Base-by-base conservation (phyloP, 2,888 invertebrate species). In the Meloe dianella region DNA sequence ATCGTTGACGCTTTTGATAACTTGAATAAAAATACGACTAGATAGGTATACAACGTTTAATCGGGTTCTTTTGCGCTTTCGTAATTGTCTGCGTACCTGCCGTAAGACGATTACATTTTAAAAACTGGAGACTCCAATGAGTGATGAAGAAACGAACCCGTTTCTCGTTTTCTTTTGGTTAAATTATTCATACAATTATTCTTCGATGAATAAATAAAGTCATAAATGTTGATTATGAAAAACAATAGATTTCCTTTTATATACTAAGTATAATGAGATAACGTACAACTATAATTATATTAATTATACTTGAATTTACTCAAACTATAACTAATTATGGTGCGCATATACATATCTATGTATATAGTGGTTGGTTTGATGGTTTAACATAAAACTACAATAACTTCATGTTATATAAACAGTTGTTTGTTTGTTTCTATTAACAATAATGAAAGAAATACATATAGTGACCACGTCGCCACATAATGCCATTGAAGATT, bases 401-500 rank as follows among this genome's bases (percentile, higher is more conserved):
- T 20, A 2, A 20, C 9, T 47, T 9, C 47, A 20, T 8, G 7
- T 17, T 47, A 20, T 17, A 20, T 20, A 47, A n/a, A n/a, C n/a
- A n/a, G n/a, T n/a, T n/a, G n/a, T n/a, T n/a, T n/a, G n/a, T n/a
- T n/a, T 2, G 20, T 47, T 20, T 20, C n/a, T 47, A 47, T 20
- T 8, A 20, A 20, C 47, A 14, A 35, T 7, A 9, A n/a, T 41
- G 10, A 41, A 41, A 6, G 41, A 41, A 41, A 41, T 41, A 22
- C 2, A 20, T n/a, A 38, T 17, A 62, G 67, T 65, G 67, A 57
- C 65, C 38, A 47, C 47, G 67, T 67, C 62, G 67, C 64, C 64
- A 67, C 67, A 64, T 63, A 67, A 62, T 64, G 67, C 65, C 67
- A 64, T 61, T 58, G 54, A 41, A 62, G 60, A 68, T 68, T 65